Conservation (phyloP, 2,113 vertebrate genomes). For the Chlamydotis undulata region DNA sequence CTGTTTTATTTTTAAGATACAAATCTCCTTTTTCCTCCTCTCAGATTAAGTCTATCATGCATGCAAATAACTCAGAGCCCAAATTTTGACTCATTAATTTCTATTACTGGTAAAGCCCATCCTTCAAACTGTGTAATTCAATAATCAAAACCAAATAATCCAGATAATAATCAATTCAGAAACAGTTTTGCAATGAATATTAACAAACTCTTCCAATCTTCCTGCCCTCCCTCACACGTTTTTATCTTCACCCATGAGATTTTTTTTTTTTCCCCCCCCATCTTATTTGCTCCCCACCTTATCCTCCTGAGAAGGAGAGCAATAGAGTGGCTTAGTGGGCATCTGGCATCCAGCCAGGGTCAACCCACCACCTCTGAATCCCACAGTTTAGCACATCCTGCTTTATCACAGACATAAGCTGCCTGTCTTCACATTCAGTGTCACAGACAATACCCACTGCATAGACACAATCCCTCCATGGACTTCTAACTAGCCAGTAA, state of each 20-base stretch:
- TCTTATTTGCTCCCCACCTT: too few relatives aligned
- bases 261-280: too few relatives aligned
- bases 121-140: not conserved
- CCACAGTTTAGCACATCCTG: not conserved
- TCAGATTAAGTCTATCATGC: not conserved
- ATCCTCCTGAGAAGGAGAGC: too few relatives aligned
- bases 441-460: not conserved
- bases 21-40: not conserved
- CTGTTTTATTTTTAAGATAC: not conserved
- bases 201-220: not conserved
- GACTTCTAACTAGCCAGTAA: not conserved
- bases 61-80: not conserved
- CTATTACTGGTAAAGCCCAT: not conserved
- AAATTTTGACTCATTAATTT: not conserved
- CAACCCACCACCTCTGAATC: not conserved
- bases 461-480: not conserved
- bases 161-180: not conserved
- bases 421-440: not conserved
- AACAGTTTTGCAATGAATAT: not conserved
- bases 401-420: not conserved
- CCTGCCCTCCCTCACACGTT: not conserved
- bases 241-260: too few relatives aligned
- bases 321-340: too few relatives aligned
- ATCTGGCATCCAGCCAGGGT: too few relatives aligned
- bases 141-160: not conserved